Percentiles rank a stretch among this genome's conserved stretches.
These are phyloP conservation scores for Saccostrea cuccullata DNA, from an alignment of 1,140 invertebrate genomes.

Conservation along the genomic window DNA sequence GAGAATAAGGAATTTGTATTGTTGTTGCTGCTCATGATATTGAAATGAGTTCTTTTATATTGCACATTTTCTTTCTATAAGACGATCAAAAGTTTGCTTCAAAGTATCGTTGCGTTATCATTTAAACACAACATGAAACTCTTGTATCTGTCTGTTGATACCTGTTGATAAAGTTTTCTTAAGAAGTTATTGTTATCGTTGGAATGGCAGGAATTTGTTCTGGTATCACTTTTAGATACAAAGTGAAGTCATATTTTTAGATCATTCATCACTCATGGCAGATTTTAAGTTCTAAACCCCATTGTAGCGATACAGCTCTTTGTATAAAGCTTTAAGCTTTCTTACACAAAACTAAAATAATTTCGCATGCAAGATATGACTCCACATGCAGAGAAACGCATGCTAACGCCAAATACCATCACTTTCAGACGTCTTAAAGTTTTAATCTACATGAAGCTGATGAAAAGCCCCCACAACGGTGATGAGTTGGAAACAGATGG, in stretches of 20 bases:
- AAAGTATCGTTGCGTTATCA: no score
- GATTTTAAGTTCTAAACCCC: neutral
- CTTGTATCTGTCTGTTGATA: no score
- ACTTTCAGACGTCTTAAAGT: slow-evolving; percentile 35
- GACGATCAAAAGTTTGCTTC: no score
- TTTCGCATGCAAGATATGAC: slow-evolving; percentile 20
- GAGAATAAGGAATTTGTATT: no score
- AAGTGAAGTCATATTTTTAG: neutral
- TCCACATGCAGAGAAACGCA: neutral
- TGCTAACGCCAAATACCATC: slow-evolving; percentile 23
- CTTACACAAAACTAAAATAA: neutral
- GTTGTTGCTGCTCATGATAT: no score
- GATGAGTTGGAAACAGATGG: slow-evolving; percentile 20
- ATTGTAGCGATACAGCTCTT: neutral
- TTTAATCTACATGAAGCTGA: neutral
- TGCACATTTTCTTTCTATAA: no score
- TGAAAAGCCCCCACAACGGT: neutral
- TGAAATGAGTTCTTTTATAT: no score
- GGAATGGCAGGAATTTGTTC: neutral
- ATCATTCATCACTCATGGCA: slow-evolving; percentile 19
- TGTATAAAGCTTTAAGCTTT: neutral
- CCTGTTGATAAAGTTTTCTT: neutral
- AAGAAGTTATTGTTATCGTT: neutral
- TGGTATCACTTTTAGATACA: neutral
- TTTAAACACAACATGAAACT: no score